Conservation (phyloP, 2,113 vertebrate species). For the Proteles cristata region DNA sequence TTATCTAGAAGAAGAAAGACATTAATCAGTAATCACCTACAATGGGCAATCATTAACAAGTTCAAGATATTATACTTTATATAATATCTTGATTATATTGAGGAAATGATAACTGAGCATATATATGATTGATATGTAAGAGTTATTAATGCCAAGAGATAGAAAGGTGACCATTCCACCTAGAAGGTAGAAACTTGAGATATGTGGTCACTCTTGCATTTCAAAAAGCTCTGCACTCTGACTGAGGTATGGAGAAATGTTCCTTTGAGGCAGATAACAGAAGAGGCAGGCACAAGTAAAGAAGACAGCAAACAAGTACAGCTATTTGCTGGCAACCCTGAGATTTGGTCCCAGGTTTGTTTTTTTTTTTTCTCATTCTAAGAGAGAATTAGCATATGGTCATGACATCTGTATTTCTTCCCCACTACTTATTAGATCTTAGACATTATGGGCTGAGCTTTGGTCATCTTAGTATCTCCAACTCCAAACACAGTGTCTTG, state of each 20-base stretch:
- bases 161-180: not conserved
- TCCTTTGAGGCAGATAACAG: not conserved
- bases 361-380: not conserved
- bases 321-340: accelerated
- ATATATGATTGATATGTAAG: not conserved
- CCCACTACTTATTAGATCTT: no score
- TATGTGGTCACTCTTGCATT: not conserved
- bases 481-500: not conserved
- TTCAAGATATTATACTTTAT: not conserved
- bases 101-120: not conserved
- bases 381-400: not conserved
- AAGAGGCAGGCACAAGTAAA: not conserved
- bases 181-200: not conserved
- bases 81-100: not conserved
- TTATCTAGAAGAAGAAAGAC: not conserved
- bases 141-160: not conserved
- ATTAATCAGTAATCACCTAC: not conserved
- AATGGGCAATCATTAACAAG: not conserved
- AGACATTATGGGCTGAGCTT: not conserved
- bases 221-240: not conserved
- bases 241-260: not conserved
- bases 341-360: not conserved
- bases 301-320: not conserved
- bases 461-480: not conserved
- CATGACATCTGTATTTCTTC: not conserved